phyloP scores from a whole-genome alignment of 2,797 vertebrate species.

The Siniperca scherzeri region DNA sequence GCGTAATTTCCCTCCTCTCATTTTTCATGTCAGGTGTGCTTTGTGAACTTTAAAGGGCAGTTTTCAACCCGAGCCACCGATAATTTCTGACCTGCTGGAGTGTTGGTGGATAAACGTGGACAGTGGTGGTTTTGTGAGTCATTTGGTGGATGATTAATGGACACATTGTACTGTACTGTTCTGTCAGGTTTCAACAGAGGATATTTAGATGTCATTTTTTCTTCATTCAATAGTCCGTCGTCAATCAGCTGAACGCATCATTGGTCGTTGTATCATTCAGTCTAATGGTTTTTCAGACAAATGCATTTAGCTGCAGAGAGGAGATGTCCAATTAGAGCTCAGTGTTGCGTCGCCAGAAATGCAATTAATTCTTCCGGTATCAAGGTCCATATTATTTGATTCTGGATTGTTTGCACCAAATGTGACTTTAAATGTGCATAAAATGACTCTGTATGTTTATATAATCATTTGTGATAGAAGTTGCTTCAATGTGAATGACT shows the following conservation, averaged over 20 bases:
- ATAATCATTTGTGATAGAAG: neutral
- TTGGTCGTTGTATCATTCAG: neutral
- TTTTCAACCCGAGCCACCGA: neutral
- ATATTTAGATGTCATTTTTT: slow-evolving; percentile 22
- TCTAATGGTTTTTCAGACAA: slow-evolving; percentile 3
- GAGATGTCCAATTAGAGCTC: slow-evolving; percentile 20
- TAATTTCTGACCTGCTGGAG: neutral
- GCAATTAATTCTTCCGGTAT: neutral
- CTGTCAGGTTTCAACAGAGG: neutral
- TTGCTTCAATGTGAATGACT: no score
- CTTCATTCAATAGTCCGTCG: neutral
- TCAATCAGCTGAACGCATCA: neutral
- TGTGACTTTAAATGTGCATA: neutral
- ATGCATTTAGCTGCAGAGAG: neutral
- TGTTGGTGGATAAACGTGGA: neutral
- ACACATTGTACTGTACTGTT: neutral
- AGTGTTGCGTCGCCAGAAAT: neutral
- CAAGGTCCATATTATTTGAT: neutral
- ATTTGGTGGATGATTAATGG: slow-evolving; percentile 12
- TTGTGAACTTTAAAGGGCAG: slow-evolving; percentile 18
- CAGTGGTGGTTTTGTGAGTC: neutral
- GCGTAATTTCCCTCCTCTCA: neutral
- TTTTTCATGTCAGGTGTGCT: neutral
- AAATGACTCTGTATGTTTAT: neutral
- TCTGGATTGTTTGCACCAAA: neutral